Evolutionary conservation across 2,113 vertebrate genomes (phyloP).

Genomic region (Salvelinus namaycush): DNA sequence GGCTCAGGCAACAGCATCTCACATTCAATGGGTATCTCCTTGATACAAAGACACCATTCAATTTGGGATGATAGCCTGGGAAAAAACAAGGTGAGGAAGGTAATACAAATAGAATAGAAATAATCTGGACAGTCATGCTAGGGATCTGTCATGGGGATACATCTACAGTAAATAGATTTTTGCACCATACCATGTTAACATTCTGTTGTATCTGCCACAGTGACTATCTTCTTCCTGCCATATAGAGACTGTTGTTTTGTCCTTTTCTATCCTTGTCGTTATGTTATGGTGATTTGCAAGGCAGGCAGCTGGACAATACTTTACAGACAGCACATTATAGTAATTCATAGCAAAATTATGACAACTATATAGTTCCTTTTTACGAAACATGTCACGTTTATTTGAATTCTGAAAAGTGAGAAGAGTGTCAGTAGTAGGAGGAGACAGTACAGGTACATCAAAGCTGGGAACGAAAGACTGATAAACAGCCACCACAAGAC

Average conservation of each 20-base stretch:
- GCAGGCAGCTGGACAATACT: conserved; percentile 6
- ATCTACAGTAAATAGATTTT: conserved; percentile 59
- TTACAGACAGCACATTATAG: conserved; percentile 26
- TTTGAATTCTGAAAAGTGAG: conserved; percentile 7
- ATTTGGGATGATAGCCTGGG: conserved; percentile 64
- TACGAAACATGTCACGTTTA: not conserved
- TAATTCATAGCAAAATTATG: conserved; percentile 34
- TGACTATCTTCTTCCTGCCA: too few relatives aligned
- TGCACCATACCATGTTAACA: too few relatives aligned
- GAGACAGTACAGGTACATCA: too few relatives aligned
- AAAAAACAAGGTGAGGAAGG: conserved; percentile 58
- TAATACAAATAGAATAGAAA: conserved; percentile 64
- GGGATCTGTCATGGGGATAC: conserved; percentile 33
- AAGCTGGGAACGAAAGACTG: too few relatives aligned
- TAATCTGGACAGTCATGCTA: conserved; percentile 48
- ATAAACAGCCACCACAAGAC: too few relatives aligned
- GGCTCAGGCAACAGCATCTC: conserved; percentile 50
- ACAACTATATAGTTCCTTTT: conserved; percentile 13
- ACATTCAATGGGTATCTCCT: conserved; percentile 59
- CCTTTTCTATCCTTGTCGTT: too few relatives aligned
- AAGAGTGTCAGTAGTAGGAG: not conserved
- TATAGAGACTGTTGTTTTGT: too few relatives aligned
- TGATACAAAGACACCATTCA: conserved; percentile 64
- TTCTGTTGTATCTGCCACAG: too few relatives aligned
- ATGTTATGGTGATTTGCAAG: too few relatives aligned